Evolutionary conservation across 2,797 vertebrate genomes (phyloP).

Genomic region (Huso huso): DNA sequence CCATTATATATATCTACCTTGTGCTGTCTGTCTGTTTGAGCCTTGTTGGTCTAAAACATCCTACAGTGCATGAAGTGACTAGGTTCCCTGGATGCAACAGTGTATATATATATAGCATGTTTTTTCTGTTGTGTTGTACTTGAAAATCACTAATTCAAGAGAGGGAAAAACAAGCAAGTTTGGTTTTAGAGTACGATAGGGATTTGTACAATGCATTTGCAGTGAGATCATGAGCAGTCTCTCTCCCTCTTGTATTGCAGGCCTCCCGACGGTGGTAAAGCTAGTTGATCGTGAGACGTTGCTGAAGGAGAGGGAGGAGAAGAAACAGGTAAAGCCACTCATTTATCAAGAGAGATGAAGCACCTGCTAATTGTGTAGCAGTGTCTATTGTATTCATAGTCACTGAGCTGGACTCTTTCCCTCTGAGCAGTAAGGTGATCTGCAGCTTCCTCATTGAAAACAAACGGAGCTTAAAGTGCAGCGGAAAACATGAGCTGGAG

Average conservation of each 20-base stretch:
- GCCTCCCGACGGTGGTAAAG: constrained; percentile 86
- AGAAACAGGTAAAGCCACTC: constrained; percentile 66
- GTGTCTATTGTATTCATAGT: neutral
- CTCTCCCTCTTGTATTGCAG: constrained; percentile 46
- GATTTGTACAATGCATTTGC: neutral
- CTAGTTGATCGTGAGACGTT: constrained; percentile 81
- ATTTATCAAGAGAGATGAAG: neutral
- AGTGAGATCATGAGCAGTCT: neutral
- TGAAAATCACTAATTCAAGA: no score
- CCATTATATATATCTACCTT: neutral
- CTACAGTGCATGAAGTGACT: no score
- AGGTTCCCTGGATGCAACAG: no score
- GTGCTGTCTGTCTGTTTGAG: neutral
- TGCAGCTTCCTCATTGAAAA: constrained; percentile 10
- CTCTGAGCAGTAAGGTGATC: constrained; percentile 14
- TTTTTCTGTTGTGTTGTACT: no score
- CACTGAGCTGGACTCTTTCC: neutral
- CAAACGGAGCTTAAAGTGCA: constrained; percentile 1
- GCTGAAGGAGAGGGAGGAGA: constrained; percentile 83
- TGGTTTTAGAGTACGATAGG: no score
- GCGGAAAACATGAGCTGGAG: constrained; percentile 1
- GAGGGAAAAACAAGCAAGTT: no score
- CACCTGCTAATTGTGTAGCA: neutral
- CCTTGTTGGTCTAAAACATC: no score
- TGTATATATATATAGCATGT: no score